phyloP scores from a whole-genome alignment of 2,797 vertebrate species.

The Calcarius lapponicus region DNA sequence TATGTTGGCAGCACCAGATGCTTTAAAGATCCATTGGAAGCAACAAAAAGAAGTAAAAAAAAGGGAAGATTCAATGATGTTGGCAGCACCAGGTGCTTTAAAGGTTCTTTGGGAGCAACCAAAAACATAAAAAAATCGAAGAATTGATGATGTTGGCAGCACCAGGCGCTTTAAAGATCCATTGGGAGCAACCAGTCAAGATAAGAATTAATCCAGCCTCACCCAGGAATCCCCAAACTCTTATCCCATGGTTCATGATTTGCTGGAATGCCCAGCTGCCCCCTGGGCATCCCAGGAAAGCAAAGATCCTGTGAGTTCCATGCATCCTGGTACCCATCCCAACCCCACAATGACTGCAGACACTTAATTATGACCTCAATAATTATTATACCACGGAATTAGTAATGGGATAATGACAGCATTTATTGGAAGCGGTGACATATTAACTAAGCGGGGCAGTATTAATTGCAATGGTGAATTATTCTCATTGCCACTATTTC shows the following conservation, averaged over 20 bases:
- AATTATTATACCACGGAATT: conserved; percentile 49
- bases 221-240: not conserved
- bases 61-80: not conserved
- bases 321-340: not conserved
- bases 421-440: conserved; percentile 49
- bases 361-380: conserved; percentile 58
- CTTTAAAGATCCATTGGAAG: not conserved
- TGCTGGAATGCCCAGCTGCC: not conserved
- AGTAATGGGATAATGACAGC: conserved; percentile 65
- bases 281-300: not conserved
- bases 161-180: not conserved
- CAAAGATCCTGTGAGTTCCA: not conserved
- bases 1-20: not conserved
- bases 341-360: not conserved
- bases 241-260: not conserved
- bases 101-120: not conserved
- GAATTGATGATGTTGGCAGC: not conserved
- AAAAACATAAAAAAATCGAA: not conserved
- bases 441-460: conserved; percentile 61
- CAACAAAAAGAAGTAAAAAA: not conserved
- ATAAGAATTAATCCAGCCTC: not conserved
- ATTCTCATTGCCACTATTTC: conserved; percentile 63
- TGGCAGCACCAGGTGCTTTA: not conserved
- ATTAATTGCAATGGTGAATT: conserved; percentile 63
- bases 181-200: not conserved